Conservation (phyloP, 2,113 vertebrate genomes). For the Sinocyclocheilus maitianheensis region DNA sequence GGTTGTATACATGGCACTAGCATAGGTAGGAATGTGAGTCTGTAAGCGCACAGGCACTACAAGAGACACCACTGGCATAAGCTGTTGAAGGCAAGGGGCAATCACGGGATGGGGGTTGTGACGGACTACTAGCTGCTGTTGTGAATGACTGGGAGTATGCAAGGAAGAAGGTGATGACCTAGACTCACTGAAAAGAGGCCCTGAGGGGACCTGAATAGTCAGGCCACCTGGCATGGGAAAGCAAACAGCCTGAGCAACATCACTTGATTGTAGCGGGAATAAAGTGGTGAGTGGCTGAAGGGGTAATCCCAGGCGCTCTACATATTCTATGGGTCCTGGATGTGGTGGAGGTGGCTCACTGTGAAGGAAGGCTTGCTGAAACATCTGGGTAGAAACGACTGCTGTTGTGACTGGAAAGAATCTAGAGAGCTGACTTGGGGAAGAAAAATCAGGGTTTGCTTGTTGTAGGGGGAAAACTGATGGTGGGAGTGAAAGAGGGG, state of each 20-base stretch:
- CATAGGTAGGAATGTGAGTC: slow-evolving; percentile 89
- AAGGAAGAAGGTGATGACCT: slow-evolving; percentile 62
- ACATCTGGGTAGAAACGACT: slow-evolving; percentile 67
- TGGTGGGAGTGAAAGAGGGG: slow-evolving; percentile 73
- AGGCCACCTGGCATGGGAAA: slow-evolving; percentile 84
- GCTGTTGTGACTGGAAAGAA: slow-evolving; percentile 69
- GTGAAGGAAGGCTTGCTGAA: slow-evolving; percentile 69
- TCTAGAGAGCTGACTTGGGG: slow-evolving; percentile 61
- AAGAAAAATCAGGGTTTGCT: slow-evolving; percentile 59
- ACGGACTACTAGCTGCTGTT: slow-evolving; percentile 64
- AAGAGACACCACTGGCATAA: slow-evolving; percentile 83
- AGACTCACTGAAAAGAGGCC: slow-evolving; percentile 62
- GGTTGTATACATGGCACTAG: slow-evolving; percentile 94
- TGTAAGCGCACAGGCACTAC: slow-evolving; percentile 95
- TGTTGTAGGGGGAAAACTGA: slow-evolving; percentile 71
- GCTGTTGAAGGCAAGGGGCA: slow-evolving; percentile 78
- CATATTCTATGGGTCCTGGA: slow-evolving; percentile 77
- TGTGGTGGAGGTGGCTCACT: slow-evolving; percentile 68
- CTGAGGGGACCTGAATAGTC: slow-evolving; percentile 75
- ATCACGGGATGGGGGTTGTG: slow-evolving; percentile 72
- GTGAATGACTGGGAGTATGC: slow-evolving; percentile 65
- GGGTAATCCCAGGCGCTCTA: slow-evolving; percentile 78
- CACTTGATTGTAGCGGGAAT: slow-evolving; percentile 80
- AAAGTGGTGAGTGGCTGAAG: slow-evolving; percentile 77
- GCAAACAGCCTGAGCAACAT: slow-evolving; percentile 77